These are phyloP conservation scores for Heliconius ethilla DNA, from an alignment of 2,888 invertebrate species.

Conservation along the genomic window DNA sequence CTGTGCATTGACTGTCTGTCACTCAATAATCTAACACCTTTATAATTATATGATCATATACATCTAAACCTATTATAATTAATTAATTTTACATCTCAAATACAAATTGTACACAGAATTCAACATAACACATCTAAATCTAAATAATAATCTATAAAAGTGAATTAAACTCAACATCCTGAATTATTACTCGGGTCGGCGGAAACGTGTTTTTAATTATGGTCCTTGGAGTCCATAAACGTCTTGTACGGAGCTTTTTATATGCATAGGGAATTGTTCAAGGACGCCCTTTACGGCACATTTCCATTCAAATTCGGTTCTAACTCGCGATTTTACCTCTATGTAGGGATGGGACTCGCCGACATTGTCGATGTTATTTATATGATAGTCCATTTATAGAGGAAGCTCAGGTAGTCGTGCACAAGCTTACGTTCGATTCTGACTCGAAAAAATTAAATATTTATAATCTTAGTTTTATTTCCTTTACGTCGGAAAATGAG, in stretches of 20 bases:
- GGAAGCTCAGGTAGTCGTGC: no score
- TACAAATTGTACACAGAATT: not conserved
- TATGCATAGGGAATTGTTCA: constrained; percentile 45
- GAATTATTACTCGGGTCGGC: constrained; percentile 17
- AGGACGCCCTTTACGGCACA: constrained; percentile 46
- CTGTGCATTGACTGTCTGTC: no score
- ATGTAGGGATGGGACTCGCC: constrained; percentile 26
- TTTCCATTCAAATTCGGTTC: constrained; percentile 49
- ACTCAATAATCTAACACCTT: no score
- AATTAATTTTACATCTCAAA: not conserved
- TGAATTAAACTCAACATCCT: constrained; percentile 14
- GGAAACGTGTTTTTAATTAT: constrained; percentile 35
- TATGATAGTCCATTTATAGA: not conserved
- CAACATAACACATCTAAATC: not conserved
- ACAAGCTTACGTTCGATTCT: no score
- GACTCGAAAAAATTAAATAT: no score
- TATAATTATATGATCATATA: no score
- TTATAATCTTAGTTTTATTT: no score
- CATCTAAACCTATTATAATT: not conserved
- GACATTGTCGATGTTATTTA: constrained; percentile 18
- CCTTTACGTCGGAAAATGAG: no score
- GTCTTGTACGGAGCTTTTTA: constrained; percentile 39
- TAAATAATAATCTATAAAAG: constrained; percentile 13
- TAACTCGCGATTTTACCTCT: constrained; percentile 39
- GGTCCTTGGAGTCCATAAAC: constrained; percentile 25